These are phyloP conservation scores for Taxidea taxus DNA, from an alignment of 2,113 vertebrate species.

Conservation along the genomic window DNA sequence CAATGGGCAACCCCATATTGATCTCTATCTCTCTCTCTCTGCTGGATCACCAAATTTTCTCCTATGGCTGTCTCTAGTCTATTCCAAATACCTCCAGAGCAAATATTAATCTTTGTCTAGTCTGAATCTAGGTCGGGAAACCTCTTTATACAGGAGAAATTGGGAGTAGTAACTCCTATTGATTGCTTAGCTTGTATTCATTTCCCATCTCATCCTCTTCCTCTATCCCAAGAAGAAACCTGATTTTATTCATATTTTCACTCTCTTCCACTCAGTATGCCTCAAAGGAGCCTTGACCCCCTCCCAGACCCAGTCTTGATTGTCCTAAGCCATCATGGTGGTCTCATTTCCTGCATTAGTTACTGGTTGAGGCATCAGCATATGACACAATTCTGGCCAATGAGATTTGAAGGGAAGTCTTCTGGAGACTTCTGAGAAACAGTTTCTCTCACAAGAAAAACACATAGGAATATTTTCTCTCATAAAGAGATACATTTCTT, in stretches of 20 bases:
- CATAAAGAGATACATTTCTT: background rate
- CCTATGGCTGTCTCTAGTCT: background rate
- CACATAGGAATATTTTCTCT: background rate
- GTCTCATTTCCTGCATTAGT: background rate
- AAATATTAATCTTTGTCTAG: conserved; percentile 12
- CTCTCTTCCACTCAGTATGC: background rate
- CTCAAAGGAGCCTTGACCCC: background rate
- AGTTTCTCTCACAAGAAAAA: background rate
- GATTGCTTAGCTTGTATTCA: background rate
- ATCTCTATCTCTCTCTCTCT: conserved; percentile 7
- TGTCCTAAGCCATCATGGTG: background rate
- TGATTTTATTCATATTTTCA: background rate
- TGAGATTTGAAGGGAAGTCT: background rate
- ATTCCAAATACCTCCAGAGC: conserved; percentile 38
- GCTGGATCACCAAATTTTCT: background rate
- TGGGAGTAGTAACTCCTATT: background rate
- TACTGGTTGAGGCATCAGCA: background rate
- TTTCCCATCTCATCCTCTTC: background rate
- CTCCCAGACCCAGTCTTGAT: background rate
- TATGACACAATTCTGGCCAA: background rate
- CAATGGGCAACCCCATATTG: background rate
- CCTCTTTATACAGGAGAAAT: conserved; percentile 34
- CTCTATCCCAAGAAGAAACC: background rate
- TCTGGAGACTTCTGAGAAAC: background rate
- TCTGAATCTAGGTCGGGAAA: background rate